Percentiles rank a stretch among this genome's conserved stretches.
These are phyloP conservation scores for Limosa lapponica DNA, from an alignment of 2,797 vertebrate species.

Conservation along the genomic window DNA sequence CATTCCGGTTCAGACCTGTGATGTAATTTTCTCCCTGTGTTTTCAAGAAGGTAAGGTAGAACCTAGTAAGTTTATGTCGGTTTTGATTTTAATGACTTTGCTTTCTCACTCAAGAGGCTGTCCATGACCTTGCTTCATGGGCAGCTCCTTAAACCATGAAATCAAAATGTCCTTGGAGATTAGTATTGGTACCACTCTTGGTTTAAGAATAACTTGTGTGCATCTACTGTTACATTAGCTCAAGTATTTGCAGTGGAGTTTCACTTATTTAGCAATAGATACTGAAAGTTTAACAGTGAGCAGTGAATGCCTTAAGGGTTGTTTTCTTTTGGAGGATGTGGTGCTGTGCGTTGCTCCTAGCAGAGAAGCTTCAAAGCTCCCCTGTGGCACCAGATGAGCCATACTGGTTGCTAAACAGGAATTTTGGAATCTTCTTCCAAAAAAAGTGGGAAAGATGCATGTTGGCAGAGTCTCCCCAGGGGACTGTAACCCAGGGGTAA, in stretches of 20 bases:
- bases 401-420: neutral
- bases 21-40: rapidly evolving
- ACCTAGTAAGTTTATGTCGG: neutral
- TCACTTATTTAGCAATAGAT: neutral
- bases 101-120: neutral
- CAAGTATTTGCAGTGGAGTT: neutral
- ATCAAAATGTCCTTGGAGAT: neutral
- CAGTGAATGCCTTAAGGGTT: neutral
- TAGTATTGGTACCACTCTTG: neutral
- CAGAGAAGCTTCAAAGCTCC: neutral
- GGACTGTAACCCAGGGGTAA: neutral
- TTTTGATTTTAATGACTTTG: neutral
- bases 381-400: neutral
- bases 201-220: neutral
- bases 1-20: neutral
- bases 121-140: neutral
- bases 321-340: neutral
- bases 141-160: neutral
- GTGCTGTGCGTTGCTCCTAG: neutral
- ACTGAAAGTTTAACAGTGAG: neutral
- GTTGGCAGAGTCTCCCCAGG: neutral
- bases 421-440: neutral
- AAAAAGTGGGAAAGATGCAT: neutral
- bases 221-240: neutral
- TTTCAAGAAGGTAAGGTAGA: neutral